Conservation (phyloP, 2,888 invertebrate species). For the Orgyia antiqua region DNA sequence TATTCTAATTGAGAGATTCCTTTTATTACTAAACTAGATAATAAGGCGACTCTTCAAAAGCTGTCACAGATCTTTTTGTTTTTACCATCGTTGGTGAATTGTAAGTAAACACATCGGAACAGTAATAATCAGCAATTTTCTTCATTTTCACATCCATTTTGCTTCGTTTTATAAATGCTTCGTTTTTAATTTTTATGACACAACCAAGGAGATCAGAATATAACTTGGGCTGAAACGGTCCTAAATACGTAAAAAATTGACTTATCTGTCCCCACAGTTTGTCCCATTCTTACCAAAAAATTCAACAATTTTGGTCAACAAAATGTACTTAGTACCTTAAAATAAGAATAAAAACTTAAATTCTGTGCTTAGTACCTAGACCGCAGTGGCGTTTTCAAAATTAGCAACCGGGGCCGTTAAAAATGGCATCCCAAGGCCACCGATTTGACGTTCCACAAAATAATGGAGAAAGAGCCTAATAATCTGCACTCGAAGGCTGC, state of each 20-base stretch:
- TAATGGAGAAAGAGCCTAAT: too few species aligned
- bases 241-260: constrained; percentile 48
- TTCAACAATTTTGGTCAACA: too few species aligned
- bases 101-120: constrained; percentile 54
- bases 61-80: constrained; percentile 44
- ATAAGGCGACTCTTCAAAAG: constrained; percentile 34
- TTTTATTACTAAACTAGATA: constrained; percentile 21
- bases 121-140: constrained; percentile 52
- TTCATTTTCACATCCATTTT: constrained; percentile 44
- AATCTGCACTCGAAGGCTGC: too few species aligned
- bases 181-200: constrained; percentile 14
- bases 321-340: too few species aligned
- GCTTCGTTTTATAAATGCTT: neutral
- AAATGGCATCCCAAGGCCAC: too few species aligned
- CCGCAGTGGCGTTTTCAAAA: too few species aligned
- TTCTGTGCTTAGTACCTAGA: too few species aligned
- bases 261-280: constrained; percentile 55
- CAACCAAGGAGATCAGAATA: constrained; percentile 32
- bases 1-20: too few species aligned
- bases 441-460: too few species aligned
- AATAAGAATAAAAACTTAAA: too few species aligned
- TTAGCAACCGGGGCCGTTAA: too few species aligned
- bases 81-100: constrained; percentile 61
- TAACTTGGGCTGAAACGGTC: constrained; percentile 43
- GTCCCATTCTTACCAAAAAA: too few species aligned